Conservation (phyloP, 1,140 invertebrate species). For the Drosophila orosa region DNA sequence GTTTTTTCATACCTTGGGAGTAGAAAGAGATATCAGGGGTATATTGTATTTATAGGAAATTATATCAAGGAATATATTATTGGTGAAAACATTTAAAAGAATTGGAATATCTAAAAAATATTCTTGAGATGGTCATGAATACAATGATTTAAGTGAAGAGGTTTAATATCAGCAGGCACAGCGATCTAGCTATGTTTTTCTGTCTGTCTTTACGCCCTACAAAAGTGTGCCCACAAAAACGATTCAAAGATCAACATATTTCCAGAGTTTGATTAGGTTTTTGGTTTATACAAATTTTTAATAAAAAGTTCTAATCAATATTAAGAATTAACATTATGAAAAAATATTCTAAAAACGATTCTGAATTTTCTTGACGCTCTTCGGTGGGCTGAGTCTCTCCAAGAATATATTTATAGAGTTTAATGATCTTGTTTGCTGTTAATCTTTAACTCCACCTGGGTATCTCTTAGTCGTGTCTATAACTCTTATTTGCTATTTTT, state of each 20-base stretch:
- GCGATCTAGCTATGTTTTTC: background rate
- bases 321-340: background rate
- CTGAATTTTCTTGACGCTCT: background rate
- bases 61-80: background rate
- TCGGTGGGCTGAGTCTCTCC: background rate
- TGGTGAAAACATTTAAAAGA: too few relatives aligned
- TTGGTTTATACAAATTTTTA: too few relatives aligned
- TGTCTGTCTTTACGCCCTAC: too few relatives aligned
- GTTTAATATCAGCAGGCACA: background rate
- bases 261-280: background rate
- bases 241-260: background rate
- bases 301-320: too few relatives aligned
- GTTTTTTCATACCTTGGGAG: constrained; percentile 36
- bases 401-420: background rate
- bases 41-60: background rate
- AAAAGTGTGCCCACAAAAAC: too few relatives aligned
- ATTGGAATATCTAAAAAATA: too few relatives aligned
- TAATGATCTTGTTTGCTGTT: background rate
- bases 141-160: background rate
- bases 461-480: constrained; percentile 5
- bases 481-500: constrained; percentile 28
- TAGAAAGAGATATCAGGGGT: background rate
- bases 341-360: background rate
- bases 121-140: background rate
- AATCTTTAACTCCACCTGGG: background rate